Percentiles rank a stretch among this genome's conserved stretches.
phyloP scores from a whole-genome alignment of 2,797 vertebrate species.

The Chelmon rostratus region DNA sequence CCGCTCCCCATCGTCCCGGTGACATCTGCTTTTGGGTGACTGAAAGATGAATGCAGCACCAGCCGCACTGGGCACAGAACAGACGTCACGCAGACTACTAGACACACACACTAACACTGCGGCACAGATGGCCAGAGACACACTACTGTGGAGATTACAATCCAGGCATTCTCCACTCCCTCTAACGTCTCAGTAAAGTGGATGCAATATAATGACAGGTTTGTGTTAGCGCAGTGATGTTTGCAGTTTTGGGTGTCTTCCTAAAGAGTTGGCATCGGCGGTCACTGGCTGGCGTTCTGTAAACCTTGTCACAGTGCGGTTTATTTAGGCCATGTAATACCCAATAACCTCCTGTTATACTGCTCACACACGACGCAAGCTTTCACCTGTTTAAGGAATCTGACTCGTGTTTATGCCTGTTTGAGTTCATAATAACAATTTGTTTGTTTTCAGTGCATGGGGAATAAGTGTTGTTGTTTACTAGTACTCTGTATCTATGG shows the following conservation, averaged over 20 bases:
- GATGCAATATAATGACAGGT: constrained; percentile 69
- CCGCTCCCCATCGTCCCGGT: constrained; percentile 81
- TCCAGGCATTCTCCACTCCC: constrained; percentile 68
- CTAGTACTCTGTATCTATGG: constrained; percentile 73
- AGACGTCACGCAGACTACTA: constrained; percentile 75
- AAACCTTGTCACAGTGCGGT: constrained; percentile 22
- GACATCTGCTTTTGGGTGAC: constrained; percentile 88
- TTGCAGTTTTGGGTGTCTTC: constrained; percentile 47
- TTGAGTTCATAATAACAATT: constrained; percentile 53
- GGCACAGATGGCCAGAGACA: constrained; percentile 79
- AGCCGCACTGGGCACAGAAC: constrained; percentile 73
- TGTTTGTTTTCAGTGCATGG: constrained; percentile 56
- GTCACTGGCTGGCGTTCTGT: constrained; percentile 28
- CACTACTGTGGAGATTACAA: constrained; percentile 74
- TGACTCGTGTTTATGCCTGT: constrained; percentile 8
- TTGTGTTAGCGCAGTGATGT: constrained; percentile 39
- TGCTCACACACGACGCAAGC: constrained; percentile 19
- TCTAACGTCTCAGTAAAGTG: constrained; percentile 62
- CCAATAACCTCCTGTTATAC: constrained; percentile 26
- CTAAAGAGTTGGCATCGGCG: constrained; percentile 46
- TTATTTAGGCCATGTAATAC: constrained; percentile 35
- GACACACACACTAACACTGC: constrained; percentile 70
- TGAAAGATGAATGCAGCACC: constrained; percentile 85
- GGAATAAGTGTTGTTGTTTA: constrained; percentile 70
- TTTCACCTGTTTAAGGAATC: constrained; percentile 38